Evolutionary conservation across 2,113 vertebrate genomes (phyloP).

Genomic region (Osmerus mordax): DNA sequence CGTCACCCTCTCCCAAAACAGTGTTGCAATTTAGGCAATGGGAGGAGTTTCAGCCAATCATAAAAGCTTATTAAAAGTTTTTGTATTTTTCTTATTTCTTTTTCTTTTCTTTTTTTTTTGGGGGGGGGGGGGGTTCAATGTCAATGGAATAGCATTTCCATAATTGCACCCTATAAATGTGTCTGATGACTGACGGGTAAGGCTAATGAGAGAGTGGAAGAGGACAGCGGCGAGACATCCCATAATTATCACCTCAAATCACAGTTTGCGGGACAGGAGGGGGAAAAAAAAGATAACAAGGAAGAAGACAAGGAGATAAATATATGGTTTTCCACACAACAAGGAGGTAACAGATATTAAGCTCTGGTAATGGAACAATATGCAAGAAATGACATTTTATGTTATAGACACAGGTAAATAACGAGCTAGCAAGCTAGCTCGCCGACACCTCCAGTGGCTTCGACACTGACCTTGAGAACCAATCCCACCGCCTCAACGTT

Average conservation of each 20-base stretch:
- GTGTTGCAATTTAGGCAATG: background rate
- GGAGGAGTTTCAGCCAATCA: slow-evolving; percentile 34
- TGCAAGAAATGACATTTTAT: too few species aligned
- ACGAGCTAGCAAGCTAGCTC: background rate
- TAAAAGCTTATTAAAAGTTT: slow-evolving; percentile 35
- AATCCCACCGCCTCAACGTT: background rate
- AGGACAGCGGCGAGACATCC: slow-evolving; percentile 52
- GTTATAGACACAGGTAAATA: too few species aligned
- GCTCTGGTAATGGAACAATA: too few species aligned
- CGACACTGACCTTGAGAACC: background rate
- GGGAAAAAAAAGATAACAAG: slow-evolving; percentile 19
- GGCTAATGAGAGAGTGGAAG: slow-evolving; percentile 49
- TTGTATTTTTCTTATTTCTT: background rate
- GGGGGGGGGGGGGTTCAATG: slow-evolving; percentile 23
- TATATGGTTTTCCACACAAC: background rate
- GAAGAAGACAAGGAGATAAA: slow-evolving; percentile 17
- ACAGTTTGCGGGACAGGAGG: slow-evolving; percentile 12
- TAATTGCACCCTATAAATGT: slow-evolving; percentile 56
- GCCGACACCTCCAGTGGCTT: background rate
- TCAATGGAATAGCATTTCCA: slow-evolving; percentile 40
- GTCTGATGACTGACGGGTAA: slow-evolving; percentile 43
- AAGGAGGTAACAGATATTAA: background rate
- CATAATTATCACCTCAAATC: slow-evolving; percentile 56
- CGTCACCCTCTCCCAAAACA: slow-evolving; percentile 10
- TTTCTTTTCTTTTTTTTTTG: background rate